These are phyloP conservation scores for Heliconius sara DNA, from an alignment of 2,888 invertebrate species.

Conservation along the genomic window DNA sequence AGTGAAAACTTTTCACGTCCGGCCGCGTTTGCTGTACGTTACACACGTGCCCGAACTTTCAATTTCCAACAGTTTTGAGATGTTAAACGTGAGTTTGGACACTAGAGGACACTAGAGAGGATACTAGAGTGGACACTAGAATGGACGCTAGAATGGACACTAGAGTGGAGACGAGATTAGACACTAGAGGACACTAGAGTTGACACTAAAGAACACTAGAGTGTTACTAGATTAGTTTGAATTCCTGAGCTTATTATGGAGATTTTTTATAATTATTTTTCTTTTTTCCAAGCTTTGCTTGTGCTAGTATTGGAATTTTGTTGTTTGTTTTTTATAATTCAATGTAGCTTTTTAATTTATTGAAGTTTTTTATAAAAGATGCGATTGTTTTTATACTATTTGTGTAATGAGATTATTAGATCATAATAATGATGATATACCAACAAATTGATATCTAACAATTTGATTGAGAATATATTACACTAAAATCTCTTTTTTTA, in stretches of 20 bases:
- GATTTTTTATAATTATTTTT: slow-evolving; percentile 21
- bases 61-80: slow-evolving; percentile 42
- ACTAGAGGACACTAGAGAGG: not conserved
- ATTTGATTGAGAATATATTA: too few relatives aligned
- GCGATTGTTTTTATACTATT: not conserved
- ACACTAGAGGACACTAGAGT: too few relatives aligned
- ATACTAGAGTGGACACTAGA: too few relatives aligned
- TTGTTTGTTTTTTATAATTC: not conserved
- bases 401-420: not conserved
- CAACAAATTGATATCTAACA: too few relatives aligned
- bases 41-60: slow-evolving; percentile 46
- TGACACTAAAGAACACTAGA: too few relatives aligned
- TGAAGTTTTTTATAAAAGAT: not conserved
- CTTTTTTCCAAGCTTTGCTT: slow-evolving; percentile 13
- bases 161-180: too few relatives aligned
- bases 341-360: not conserved
- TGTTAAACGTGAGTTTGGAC: slow-evolving; percentile 32
- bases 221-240: slow-evolving; percentile 29
- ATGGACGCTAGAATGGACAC: too few relatives aligned
- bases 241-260: slow-evolving; percentile 31
- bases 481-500: too few relatives aligned
- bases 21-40: slow-evolving; percentile 35
- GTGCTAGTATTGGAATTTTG: not conserved
- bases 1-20: slow-evolving; percentile 42
- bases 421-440: not conserved